phyloP scores from a whole-genome alignment of 1,140 invertebrate genomes.

The Aphidius ervi region DNA sequence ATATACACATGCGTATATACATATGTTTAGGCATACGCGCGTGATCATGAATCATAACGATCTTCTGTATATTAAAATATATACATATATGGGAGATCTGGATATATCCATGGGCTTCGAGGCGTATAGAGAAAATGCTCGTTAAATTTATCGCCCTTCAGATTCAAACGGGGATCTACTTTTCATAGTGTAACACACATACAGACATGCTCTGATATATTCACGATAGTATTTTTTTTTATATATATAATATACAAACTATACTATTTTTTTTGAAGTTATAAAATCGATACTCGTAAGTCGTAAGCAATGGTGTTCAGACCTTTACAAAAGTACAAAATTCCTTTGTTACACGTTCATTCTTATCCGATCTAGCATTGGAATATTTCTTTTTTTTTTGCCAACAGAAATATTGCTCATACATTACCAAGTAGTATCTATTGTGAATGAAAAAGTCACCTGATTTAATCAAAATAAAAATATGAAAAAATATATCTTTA shows the following conservation, averaged over 20 bases:
- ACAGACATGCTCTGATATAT: neutral
- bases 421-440: too few relatives aligned
- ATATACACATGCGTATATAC: slow-evolving; percentile 18
- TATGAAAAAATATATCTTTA: too few relatives aligned
- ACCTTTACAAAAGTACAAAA: slow-evolving; percentile 22
- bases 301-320: neutral
- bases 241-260: too few relatives aligned
- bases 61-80: neutral
- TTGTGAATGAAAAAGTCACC: too few relatives aligned
- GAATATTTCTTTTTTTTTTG: neutral
- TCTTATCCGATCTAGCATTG: slow-evolving; percentile 32
- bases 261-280: neutral
- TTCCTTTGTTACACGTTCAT: slow-evolving; percentile 40
- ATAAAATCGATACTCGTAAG: too few relatives aligned
- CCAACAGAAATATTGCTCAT: too few relatives aligned
- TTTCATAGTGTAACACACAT: slow-evolving; percentile 25
- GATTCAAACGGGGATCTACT: slow-evolving; percentile 34
- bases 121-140: slow-evolving; percentile 27
- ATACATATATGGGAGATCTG: too few relatives aligned
- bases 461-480: too few relatives aligned
- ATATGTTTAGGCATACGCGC: slow-evolving; percentile 19
- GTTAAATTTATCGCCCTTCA: slow-evolving; percentile 40
- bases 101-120: neutral
- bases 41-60: slow-evolving; percentile 41
- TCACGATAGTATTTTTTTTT: neutral